phyloP scores from a whole-genome alignment of 64 coral and sea anemone species.

The Hydrozoanthus tunicans region DNA sequence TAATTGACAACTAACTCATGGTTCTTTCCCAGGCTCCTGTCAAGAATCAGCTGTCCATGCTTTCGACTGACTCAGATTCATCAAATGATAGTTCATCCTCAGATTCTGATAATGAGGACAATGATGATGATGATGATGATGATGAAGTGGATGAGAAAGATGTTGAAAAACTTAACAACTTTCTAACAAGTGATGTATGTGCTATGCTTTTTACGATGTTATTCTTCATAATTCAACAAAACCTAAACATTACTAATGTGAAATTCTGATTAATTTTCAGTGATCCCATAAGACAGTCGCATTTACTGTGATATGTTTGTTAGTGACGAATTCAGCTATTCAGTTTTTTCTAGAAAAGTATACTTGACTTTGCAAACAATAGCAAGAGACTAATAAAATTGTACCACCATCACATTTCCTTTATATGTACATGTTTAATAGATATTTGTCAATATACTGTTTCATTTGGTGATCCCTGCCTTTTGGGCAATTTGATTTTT shows the following conservation, averaged over 20 bases:
- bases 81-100: slow-evolving; percentile 76
- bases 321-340: not conserved
- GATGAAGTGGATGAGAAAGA: slow-evolving; percentile 82
- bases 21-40: not conserved
- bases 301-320: not conserved
- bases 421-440: no score
- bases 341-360: not conserved
- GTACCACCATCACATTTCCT: no score
- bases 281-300: slow-evolving; percentile 4
- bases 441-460: no score
- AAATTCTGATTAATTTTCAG: not conserved
- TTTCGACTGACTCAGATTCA: slow-evolving; percentile 50
- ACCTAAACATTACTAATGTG: no score
- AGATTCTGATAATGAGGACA: slow-evolving; percentile 67
- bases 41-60: slow-evolving; percentile 42
- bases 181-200: slow-evolving; percentile 58
- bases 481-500: no score
- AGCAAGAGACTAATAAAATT: no score
- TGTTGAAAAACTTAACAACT: slow-evolving; percentile 80
- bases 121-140: slow-evolving; percentile 68
- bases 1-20: not conserved
- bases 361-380: not conserved
- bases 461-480: no score
- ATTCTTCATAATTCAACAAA: not conserved
- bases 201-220: not conserved